Evolutionary conservation across 1,140 invertebrate genomes (phyloP), one percentile per base, ranked within the genome.

Genomic region (Epicauta chinensis): DNA sequence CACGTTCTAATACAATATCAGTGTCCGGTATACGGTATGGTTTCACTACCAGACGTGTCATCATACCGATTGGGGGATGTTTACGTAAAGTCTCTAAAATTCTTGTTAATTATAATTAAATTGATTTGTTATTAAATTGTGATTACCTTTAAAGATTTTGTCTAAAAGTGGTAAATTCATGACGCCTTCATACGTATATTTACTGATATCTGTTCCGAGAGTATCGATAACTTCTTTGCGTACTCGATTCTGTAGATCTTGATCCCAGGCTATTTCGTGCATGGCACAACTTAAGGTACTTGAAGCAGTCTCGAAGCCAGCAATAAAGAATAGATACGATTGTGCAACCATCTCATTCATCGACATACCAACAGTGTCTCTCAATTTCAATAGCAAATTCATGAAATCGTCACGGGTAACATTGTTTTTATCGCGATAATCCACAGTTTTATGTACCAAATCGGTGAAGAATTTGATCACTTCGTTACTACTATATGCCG

Each of bases 301-400:
- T 0, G 82, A 76, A 4, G 81, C 76, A 0, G 84, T 84, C 32
- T 87, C 84, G 57, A 79, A 85, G 17, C 80, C 81, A 29, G 76
- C 80, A n/a, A 80, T 42, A 64, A 75, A 65, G 49, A 74, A 73
- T 2, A 72, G 39, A 35, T 74, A 60, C 23, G 61, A 40, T 53
- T 74, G 70, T 23, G 67, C 64, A 4, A 65, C 41, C 12, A 74
- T 44, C 51, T 58, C 39, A 23, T 41, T 17, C 12, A n/a, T 1
- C 3, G 32, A n/a, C 10, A 34, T 17, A 48, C 13, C n/a, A 17
- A 48, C 16, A 2, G 77, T 67, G 29, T 77, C 72, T 51, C 73
- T 72, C 39, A 80, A 55, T 35, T 79, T 71, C 7, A 77, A 74
- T 3, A 80, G 53, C 16, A 77, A 53, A 45, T 81, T 71, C 56